phyloP scores from a whole-genome alignment of 2,113 vertebrate genomes.

The Arvicanthis niloticus region DNA sequence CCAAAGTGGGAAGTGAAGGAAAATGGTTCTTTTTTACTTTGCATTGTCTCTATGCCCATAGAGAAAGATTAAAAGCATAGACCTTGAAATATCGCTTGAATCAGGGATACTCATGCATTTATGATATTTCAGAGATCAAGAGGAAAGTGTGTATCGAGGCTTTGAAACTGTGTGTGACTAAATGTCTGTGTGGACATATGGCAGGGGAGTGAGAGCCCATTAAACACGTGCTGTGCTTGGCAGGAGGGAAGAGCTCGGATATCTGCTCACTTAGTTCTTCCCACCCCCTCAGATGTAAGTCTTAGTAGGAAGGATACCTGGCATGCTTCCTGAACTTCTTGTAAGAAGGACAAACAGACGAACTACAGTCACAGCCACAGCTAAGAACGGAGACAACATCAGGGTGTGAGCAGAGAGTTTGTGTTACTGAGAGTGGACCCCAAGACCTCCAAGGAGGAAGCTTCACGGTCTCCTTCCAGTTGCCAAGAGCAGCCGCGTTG shows the following conservation, averaged over 20 bases:
- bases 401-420: not conserved
- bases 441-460: not conserved
- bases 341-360: not conserved
- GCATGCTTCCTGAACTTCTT: not conserved
- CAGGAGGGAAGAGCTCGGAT: slow-evolving; percentile 37
- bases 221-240: slow-evolving; percentile 61
- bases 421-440: not conserved
- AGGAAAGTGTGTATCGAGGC: slow-evolving; percentile 29
- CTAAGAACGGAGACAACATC: not conserved
- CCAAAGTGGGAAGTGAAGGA: not conserved
- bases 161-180: slow-evolving; percentile 57
- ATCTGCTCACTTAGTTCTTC: slow-evolving; percentile 76
- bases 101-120: not conserved
- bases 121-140: slow-evolving; percentile 35
- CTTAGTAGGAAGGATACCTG: slow-evolving; percentile 43
- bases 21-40: not conserved
- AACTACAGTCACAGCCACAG: not conserved
- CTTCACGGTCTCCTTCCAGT: not conserved
- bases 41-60: not conserved
- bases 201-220: slow-evolving; percentile 13
- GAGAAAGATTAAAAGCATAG: slow-evolving; percentile 19
- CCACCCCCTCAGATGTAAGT: slow-evolving; percentile 35
- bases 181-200: slow-evolving; percentile 67
- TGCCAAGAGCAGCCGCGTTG: not conserved
- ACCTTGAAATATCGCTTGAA: not conserved